Evolutionary conservation across 2,888 invertebrate genomes (phyloP).

Genomic region (Chaetogeoica ovagalla): DNA sequence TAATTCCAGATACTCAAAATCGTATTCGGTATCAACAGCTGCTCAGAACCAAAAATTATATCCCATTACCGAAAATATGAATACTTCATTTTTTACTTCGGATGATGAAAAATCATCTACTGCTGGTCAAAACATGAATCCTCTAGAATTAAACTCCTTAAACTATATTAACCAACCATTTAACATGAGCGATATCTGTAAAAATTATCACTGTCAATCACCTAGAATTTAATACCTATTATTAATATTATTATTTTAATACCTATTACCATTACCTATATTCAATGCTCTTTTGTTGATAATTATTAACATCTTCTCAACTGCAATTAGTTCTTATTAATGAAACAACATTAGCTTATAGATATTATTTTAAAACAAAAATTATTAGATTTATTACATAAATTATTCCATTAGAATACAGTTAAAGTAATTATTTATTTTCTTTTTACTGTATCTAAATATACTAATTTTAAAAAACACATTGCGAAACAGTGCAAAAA

Average conservation of each 20-base stretch:
- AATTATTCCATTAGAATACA: conserved; percentile 1
- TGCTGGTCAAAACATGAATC: not conserved
- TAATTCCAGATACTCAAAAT: conserved; percentile 12
- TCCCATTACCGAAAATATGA: not conserved
- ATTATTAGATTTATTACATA: conserved; percentile 2
- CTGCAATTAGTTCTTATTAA: not conserved
- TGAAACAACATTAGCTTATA: not conserved
- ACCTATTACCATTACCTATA: not conserved
- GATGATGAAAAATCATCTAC: not conserved
- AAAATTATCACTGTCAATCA: conserved; percentile 21
- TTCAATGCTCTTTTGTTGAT: not conserved
- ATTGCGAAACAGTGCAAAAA: not conserved
- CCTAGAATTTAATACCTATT: not conserved
- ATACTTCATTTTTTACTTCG: conserved; percentile 25
- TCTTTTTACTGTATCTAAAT: not conserved
- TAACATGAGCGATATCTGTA: conserved; percentile 36
- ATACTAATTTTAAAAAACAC: conserved; percentile 16
- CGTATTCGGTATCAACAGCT: not conserved
- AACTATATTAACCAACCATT: conserved; percentile 21
- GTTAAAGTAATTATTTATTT: not conserved
- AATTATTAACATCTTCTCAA: not conserved
- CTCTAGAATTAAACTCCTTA: conserved; percentile 3
- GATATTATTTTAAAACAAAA: not conserved
- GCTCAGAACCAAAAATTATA: conserved; percentile 8
- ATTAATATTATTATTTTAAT: no score